Base-by-base conservation (phyloP, 1,140 invertebrate species). In the Neodiprion lecontei region DNA sequence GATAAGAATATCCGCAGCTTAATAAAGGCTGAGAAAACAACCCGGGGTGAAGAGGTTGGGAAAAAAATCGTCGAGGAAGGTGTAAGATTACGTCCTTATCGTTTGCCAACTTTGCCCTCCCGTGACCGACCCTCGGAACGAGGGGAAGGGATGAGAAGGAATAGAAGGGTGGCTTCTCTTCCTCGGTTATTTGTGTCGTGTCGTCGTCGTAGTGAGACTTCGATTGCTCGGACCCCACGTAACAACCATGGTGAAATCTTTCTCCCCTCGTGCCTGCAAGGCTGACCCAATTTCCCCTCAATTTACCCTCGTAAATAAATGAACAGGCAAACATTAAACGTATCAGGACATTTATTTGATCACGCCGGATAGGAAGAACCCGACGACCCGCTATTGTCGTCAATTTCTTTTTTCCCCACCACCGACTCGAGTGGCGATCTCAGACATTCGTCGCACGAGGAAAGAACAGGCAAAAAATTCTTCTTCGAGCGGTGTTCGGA, bases 321-420 rank as follows among this genome's bases (percentile, higher is more conserved):
- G 83, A 84, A 77, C 82, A 72, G 76, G 72, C 77, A 75, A 79
- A 79, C 77, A 72, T 79, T 79, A 79, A 84, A 84, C 75, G 84
- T 84, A 85, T 86, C 79, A 83, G 81, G 83, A 84, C 81, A 82
- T 85, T 83, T 83, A 80, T 85, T 85, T 81, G 80, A 67, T 78
- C 79, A 78, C 75, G 65, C 17, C 17, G 68, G 53, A 69, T 1
- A 49, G 73, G 78, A 75, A 78, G 78, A 77, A 74, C 76, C 82
- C 84, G 81, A 78, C 77, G 67, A 40, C 28, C 28, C 28, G 28
- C 28, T 40, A 40, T 40, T 40, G 28, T 40, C 28, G 28, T 5
- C 28, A 7, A 65, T 14, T 65, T 21, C 61, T 65, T 65, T 65
- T 14, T 21, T 65, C 7, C 7, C 7, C 61, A 14, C 12, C 28